A percentile compares a stretch with the other conserved stretches of the same genome.
Conservation (phyloP, 2,888 invertebrate genomes). For the Dione vanillae region DNA sequence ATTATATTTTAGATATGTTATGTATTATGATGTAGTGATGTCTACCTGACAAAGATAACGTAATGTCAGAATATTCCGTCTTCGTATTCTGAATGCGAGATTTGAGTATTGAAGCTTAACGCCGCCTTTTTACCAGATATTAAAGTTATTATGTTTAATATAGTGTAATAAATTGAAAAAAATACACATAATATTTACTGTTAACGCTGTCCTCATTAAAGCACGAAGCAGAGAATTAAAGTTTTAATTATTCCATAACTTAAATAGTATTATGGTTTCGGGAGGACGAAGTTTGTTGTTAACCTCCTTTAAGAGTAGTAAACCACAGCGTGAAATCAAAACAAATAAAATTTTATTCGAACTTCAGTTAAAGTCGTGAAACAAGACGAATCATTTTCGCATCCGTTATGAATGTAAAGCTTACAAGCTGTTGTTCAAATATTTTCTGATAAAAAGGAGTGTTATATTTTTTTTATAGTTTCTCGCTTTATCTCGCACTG, state of each 20-base stretch:
- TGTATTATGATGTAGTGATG: too few relatives aligned
- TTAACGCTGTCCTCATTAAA: neutral
- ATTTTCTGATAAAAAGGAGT: neutral
- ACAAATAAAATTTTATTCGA: conserved; percentile 11
- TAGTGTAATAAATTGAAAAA: too few relatives aligned
- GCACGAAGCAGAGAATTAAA: neutral
- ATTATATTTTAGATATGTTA: too few relatives aligned
- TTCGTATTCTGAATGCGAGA: too few relatives aligned
- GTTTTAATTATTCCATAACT: conserved; percentile 7
- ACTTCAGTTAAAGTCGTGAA: neutral
- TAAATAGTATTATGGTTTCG: neutral
- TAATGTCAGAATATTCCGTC: too few relatives aligned
- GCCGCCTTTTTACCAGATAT: too few relatives aligned
- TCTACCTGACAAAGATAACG: too few relatives aligned
- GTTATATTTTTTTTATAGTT: too few relatives aligned
- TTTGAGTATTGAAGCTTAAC: too few relatives aligned
- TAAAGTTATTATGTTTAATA: too few relatives aligned
- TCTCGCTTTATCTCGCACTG: too few relatives aligned
- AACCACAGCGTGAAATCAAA: neutral
- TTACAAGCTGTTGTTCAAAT: neutral
- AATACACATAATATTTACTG: neutral
- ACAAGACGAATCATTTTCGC: conserved; percentile 5
- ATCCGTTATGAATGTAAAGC: neutral
- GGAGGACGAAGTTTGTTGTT: neutral
- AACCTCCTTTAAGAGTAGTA: neutral